These are phyloP conservation scores for Dolomedes plantarius DNA, from an alignment of 2,888 invertebrate genomes.

Conservation along the genomic window DNA sequence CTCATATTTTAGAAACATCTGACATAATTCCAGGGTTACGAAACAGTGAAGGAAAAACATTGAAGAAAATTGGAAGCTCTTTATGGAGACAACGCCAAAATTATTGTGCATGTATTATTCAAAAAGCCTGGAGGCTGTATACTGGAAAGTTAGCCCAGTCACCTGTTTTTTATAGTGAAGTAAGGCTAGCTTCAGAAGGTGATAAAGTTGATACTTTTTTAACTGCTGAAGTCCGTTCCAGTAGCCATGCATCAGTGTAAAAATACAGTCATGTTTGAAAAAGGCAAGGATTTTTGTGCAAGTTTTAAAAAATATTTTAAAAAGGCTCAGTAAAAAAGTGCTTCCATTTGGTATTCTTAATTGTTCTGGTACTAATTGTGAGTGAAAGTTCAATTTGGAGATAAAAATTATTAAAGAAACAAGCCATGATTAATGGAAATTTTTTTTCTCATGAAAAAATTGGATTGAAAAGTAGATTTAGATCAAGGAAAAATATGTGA, in stretches of 20 bases:
- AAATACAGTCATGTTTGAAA: background rate
- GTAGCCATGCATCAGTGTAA: slow-evolving; percentile 63
- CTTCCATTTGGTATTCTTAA: slow-evolving; percentile 42
- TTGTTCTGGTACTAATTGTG: background rate
- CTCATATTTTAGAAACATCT: slow-evolving; percentile 36
- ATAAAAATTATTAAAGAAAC: background rate
- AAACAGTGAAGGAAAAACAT: slow-evolving; percentile 50
- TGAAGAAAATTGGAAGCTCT: slow-evolving; percentile 59
- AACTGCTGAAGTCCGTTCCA: slow-evolving; percentile 41
- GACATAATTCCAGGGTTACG: slow-evolving; percentile 39
- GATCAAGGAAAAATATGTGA: background rate
- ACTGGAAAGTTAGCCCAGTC: slow-evolving; percentile 44
- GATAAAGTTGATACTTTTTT: slow-evolving; percentile 61
- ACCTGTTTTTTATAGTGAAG: slow-evolving; percentile 63
- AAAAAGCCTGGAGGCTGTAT: slow-evolving; percentile 55
- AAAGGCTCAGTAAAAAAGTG: slow-evolving; percentile 54
- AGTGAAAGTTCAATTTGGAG: background rate
- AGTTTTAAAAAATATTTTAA: slow-evolving; percentile 5
- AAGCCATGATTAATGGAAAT: background rate
- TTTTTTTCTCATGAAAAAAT: background rate
- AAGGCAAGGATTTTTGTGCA: background rate
- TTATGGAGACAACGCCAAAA: slow-evolving; percentile 64
- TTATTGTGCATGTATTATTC: slow-evolving; percentile 55
- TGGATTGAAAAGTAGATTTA: background rate
- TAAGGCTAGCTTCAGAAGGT: slow-evolving; percentile 46